Evolutionary conservation across 2,113 vertebrate genomes (phyloP).

Genomic region (Chaetops frenatus): DNA sequence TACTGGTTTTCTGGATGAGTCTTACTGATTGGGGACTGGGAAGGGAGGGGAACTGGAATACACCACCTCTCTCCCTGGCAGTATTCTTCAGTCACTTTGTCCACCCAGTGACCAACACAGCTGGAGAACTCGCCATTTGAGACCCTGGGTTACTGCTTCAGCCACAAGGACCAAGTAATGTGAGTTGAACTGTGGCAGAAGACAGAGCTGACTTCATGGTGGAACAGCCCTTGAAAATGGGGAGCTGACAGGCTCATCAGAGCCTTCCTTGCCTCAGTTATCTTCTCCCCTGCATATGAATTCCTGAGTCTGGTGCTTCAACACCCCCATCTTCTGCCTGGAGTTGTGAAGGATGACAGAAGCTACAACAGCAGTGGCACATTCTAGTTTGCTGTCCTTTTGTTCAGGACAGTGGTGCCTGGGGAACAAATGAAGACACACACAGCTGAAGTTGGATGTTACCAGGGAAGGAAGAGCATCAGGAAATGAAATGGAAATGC

Average conservation of each 20-base stretch:
- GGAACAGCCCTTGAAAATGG: background rate
- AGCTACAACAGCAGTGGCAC: background rate
- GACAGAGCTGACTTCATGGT: background rate
- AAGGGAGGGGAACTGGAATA: background rate
- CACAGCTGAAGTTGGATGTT: background rate
- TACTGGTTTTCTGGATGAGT: slow-evolving; percentile 15
- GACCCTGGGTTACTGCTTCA: background rate
- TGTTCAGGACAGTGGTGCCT: background rate
- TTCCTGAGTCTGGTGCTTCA: background rate
- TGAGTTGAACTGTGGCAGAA: background rate
- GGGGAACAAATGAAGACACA: background rate
- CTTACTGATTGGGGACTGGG: background rate
- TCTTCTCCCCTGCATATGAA: background rate
- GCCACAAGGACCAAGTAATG: background rate
- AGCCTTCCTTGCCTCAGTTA: background rate
- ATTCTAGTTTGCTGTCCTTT: background rate
- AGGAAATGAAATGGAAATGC: background rate
- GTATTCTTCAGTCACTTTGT: background rate
- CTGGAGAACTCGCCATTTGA: background rate
- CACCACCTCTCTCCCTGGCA: background rate
- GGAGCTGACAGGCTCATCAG: background rate
- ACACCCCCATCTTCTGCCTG: background rate
- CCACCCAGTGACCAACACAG: background rate
- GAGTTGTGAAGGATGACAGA: background rate
- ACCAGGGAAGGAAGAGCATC: background rate